phyloP scores from a whole-genome alignment of 1,140 invertebrate genomes.

The Phocides pigmalion region DNA sequence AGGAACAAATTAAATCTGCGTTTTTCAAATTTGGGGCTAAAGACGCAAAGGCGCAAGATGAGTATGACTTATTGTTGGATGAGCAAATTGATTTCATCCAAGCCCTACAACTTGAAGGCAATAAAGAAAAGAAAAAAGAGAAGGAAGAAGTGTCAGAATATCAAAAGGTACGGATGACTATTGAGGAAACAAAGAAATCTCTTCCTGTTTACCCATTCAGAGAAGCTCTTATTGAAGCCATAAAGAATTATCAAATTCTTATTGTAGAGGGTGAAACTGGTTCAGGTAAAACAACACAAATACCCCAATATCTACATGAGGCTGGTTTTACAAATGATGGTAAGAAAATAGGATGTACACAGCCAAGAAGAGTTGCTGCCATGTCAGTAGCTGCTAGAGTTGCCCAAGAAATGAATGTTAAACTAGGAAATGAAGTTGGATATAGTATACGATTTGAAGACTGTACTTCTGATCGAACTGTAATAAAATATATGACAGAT shows the following conservation, averaged over 20 bases:
- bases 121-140: slow-evolving; percentile 85
- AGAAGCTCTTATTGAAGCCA: slow-evolving; percentile 94
- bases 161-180: slow-evolving; percentile 91
- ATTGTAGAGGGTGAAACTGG: slow-evolving; percentile 99
- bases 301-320: slow-evolving; percentile 98
- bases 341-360: slow-evolving; percentile 97
- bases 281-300: slow-evolving; percentile 99
- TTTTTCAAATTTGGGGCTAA: slow-evolving; percentile 96
- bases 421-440: slow-evolving; percentile 99
- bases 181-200: slow-evolving; percentile 96
- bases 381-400: slow-evolving; percentile 99
- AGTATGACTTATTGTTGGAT: slow-evolving; percentile 97
- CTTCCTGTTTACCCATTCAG: slow-evolving; percentile 97
- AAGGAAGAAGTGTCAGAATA: slow-evolving; percentile 86
- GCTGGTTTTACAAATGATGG: slow-evolving; percentile 93
- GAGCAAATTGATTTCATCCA: slow-evolving; percentile 99
- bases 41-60: slow-evolving; percentile 90
- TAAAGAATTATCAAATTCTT: slow-evolving; percentile 94
- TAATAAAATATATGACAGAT: slow-evolving; percentile 99
- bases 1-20: slow-evolving; percentile 97
- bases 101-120: slow-evolving; percentile 95
- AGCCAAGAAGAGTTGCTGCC: slow-evolving; percentile 98
- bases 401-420: slow-evolving; percentile 99
- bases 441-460: slow-evolving; percentile 99
- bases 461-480: slow-evolving; percentile 97